These are phyloP conservation scores for Dendrocincla tyrannina DNA, from an alignment of 2,797 vertebrate species.

Conservation along the genomic window DNA sequence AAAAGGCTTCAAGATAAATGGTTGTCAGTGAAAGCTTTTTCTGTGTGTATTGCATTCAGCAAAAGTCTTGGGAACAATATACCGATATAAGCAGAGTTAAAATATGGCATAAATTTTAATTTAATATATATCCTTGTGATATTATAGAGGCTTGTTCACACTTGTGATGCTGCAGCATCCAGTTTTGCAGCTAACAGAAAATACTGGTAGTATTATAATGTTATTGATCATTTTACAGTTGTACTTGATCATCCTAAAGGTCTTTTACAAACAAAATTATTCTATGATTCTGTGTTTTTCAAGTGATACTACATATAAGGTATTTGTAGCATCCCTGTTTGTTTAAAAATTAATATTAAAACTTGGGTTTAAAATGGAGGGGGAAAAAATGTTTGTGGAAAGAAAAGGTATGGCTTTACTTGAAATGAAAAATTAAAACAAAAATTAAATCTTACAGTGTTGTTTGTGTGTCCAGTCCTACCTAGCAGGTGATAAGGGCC, in stretches of 20 bases:
- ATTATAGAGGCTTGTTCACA: neutral
- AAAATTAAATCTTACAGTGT: fast-evolving
- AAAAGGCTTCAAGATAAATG: neutral
- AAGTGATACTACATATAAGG: neutral
- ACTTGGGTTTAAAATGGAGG: neutral
- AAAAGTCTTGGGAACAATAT: neutral
- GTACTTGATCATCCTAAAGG: neutral
- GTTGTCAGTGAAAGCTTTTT: neutral
- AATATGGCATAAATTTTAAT: neutral
- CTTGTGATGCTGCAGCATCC: neutral
- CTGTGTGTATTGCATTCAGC: neutral
- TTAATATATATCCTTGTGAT: neutral
- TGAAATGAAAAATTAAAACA: neutral
- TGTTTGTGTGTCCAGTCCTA: neutral
- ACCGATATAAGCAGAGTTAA: neutral
- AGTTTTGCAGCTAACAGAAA: neutral
- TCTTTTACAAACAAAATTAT: neutral
- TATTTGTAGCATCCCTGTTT: neutral
- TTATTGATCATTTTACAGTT: neutral
- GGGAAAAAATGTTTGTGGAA: fast-evolving
- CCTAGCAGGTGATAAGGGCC: neutral
- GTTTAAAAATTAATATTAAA: neutral
- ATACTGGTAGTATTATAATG: neutral
- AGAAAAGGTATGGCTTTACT: neutral
- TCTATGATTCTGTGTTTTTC: neutral